Evolutionary conservation across 2,113 vertebrate genomes (phyloP).

Genomic region (Mobula hypostoma): DNA sequence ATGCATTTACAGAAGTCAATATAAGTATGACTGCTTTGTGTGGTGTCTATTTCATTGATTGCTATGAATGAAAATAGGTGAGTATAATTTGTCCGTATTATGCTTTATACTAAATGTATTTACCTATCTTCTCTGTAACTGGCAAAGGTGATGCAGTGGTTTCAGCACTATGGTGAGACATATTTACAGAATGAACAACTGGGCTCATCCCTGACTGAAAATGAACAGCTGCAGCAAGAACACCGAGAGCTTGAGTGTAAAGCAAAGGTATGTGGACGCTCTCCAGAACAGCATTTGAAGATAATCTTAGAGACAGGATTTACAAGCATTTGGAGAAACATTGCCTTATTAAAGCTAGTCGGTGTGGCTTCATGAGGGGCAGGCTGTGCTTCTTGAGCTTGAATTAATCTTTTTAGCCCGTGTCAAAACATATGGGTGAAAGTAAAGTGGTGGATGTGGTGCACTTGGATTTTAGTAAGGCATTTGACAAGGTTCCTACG

Average conservation of each 20-base stretch:
- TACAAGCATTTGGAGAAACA: too few species aligned
- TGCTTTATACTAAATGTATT: not conserved
- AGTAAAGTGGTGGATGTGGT: too few species aligned
- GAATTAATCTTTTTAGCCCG: too few species aligned
- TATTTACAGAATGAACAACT: slow-evolving; percentile 59
- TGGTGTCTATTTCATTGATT: not conserved
- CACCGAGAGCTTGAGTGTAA: slow-evolving; percentile 59
- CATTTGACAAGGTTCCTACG: too few species aligned
- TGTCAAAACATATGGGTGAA: too few species aligned
- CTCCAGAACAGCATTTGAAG: not conserved
- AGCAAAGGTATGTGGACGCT: slow-evolving; percentile 62
- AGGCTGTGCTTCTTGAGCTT: too few species aligned
- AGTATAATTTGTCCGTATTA: not conserved
- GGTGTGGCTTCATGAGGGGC: too few species aligned
- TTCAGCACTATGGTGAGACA: slow-evolving; percentile 58
- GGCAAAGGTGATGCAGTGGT: slow-evolving; percentile 62
- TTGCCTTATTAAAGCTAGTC: too few species aligned
- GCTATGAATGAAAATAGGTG: not conserved
- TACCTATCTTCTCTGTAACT: not conserved
- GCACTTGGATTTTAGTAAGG: too few species aligned
- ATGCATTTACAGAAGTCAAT: not conserved
- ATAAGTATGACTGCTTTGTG: not conserved
- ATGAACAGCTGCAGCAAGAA: slow-evolving; percentile 62
- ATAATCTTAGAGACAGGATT: too few species aligned
- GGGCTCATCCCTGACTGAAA: slow-evolving; percentile 67